Conservation (phyloP, 2,888 invertebrate species). For the Cylindroiulus punctatus region DNA sequence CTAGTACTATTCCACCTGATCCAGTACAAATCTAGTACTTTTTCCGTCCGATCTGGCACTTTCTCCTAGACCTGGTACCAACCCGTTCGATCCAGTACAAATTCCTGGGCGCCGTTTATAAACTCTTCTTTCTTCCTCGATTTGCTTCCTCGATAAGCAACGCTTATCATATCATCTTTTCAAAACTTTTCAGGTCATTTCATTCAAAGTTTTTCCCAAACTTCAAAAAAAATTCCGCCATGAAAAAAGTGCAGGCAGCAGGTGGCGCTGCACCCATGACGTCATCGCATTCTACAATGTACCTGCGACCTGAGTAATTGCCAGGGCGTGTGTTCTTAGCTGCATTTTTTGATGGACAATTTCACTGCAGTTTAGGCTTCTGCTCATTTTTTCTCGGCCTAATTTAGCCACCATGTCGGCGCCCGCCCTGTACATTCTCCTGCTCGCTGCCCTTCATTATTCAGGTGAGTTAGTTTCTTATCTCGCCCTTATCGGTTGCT, state of each 20-base stretch:
- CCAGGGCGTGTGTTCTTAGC: neutral
- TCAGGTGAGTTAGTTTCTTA: neutral
- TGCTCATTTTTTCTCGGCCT: too few species aligned
- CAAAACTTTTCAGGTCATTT: too few species aligned
- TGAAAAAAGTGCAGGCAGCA: neutral
- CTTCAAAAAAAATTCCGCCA: neutral
- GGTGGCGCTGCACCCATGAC: neutral
- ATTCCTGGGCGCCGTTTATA: too few species aligned
- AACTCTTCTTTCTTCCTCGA: too few species aligned
- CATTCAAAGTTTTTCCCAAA: too few species aligned
- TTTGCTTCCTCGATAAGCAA: too few species aligned
- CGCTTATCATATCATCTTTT: too few species aligned
- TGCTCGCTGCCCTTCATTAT: neutral
- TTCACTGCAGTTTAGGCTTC: neutral
- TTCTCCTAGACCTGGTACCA: too few species aligned
- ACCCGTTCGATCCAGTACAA: too few species aligned
- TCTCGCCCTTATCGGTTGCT: neutral
- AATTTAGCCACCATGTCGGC: neutral
- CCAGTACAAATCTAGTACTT: too few species aligned
- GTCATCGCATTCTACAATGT: neutral
- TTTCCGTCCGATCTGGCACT: too few species aligned
- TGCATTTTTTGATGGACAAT: conserved; percentile 1
- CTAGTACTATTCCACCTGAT: too few species aligned
- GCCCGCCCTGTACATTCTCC: neutral
- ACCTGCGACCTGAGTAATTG: neutral